A percentile compares a stretch with the other conserved stretches of the same genome.
These are phyloP conservation scores for Galbula dea DNA, from an alignment of 2,113 vertebrate genomes.

Conservation along the genomic window DNA sequence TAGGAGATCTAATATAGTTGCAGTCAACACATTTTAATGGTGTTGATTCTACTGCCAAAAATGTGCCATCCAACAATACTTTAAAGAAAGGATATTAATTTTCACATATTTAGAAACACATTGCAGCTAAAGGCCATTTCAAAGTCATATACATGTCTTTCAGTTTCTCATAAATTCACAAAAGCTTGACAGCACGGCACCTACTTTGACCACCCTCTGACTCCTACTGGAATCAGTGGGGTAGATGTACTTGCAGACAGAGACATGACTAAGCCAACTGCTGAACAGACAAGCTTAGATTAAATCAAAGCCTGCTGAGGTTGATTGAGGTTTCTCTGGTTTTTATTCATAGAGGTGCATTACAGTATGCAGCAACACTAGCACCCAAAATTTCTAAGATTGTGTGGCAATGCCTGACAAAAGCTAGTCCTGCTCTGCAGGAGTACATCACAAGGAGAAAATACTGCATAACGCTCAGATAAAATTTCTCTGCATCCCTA, in stretches of 20 bases:
- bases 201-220: neutral
- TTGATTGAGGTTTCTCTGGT: neutral
- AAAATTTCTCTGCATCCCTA: neutral
- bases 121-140: neutral
- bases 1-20: neutral
- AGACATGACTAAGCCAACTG: neutral
- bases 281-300: neutral
- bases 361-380: neutral
- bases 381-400: neutral
- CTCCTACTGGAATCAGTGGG: neutral
- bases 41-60: neutral
- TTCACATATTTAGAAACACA: neutral
- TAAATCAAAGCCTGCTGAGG: neutral
- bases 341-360: neutral
- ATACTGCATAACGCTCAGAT: neutral
- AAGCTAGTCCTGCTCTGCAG: neutral
- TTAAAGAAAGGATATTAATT: neutral
- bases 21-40: neutral
- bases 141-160: neutral
- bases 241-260: neutral
- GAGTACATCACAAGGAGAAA: neutral
- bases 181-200: neutral
- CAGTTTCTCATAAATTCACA: neutral
- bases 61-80: neutral
- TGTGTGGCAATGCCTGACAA: neutral